Base-by-base conservation (phyloP, 2,113 vertebrate species). In the Myotis brandtii region DNA sequence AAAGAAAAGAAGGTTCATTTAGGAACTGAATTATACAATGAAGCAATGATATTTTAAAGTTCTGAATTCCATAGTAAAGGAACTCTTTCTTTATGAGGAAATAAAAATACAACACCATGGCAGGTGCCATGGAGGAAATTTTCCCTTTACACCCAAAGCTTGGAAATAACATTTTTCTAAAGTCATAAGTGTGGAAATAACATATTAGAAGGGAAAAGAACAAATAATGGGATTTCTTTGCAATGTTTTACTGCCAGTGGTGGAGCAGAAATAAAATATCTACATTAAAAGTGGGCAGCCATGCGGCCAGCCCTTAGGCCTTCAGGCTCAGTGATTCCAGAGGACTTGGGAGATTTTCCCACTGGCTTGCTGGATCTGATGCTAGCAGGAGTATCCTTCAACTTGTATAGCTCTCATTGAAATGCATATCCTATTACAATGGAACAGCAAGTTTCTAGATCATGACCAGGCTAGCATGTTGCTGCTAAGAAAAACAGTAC, bases 381-480 rank as follows among this genome's bases (percentile, higher is more conserved):
- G 89, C 56, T 96, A 96, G 94, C 32, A 9, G 32, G 75, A 89
- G 30, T 50, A 92, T 72, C 37, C 81, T 97, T 97, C 89, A 64
- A 11, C 32, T 90, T 82, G 88, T 50, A 89, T 50, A 77, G 16
- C 14, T 94, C 93, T 97, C 90, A 97, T 98, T 98, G 96, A 97
- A 97, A 97, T 97, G 77, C 67, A 96, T 93, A 97, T 97, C 95
- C 93, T 86, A 70, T 95, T 97, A 97, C 95, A 98, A 88, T 86
- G 85, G 69, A 97, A 93, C 54, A 96, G 70, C 95, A 95, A 91
- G 92, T 97, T 98, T 98, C 96, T 96, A 96, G 96, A 97, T 97
- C 92, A 96, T 52, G 14, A 87, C 70, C 20, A 56, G 73, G 43
- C 46, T 97, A 95, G 48, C 84, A 96, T 95, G 97, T 98, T 98